Conservation (phyloP, 2,113 vertebrate species). For the Ivindomyrus marchei region DNA sequence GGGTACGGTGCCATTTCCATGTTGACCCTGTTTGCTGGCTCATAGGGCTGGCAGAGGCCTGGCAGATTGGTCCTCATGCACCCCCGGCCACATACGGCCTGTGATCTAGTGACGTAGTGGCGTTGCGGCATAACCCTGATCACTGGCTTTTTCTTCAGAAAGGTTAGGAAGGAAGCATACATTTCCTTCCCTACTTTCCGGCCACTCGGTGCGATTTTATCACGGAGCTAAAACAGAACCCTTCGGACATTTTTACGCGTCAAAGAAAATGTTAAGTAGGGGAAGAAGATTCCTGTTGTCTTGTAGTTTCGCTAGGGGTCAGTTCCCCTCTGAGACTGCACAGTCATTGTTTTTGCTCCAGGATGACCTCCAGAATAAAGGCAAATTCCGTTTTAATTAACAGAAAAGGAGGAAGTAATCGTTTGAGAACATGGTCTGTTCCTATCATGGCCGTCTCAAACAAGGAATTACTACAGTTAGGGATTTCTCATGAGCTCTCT, state of each 20-base stretch:
- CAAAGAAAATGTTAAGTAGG: background rate
- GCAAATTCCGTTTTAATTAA: background rate
- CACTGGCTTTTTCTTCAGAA: background rate
- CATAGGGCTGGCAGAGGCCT: background rate
- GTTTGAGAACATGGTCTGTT: background rate
- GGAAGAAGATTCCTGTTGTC: background rate
- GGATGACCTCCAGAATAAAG: background rate
- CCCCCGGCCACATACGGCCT: background rate
- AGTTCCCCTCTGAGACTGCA: background rate
- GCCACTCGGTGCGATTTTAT: background rate
- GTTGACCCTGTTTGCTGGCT: conserved; percentile 29
- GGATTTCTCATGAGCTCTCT: background rate
- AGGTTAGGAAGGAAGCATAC: background rate
- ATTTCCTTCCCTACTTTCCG: background rate
- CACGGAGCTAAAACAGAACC: background rate
- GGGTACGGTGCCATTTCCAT: conserved; percentile 30
- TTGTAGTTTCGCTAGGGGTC: background rate
- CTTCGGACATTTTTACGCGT: too few species aligned
- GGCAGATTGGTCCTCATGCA: background rate
- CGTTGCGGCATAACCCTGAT: background rate
- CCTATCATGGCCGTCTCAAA: background rate
- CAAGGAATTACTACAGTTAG: background rate
- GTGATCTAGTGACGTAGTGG: background rate
- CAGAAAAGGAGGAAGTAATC: background rate
- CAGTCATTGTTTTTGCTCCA: background rate